A percentile compares a stretch with the other conserved stretches of the same genome.
Evolutionary conservation across 2,113 vertebrate genomes (phyloP).

Genomic region (Camarhynchus parvulus): DNA sequence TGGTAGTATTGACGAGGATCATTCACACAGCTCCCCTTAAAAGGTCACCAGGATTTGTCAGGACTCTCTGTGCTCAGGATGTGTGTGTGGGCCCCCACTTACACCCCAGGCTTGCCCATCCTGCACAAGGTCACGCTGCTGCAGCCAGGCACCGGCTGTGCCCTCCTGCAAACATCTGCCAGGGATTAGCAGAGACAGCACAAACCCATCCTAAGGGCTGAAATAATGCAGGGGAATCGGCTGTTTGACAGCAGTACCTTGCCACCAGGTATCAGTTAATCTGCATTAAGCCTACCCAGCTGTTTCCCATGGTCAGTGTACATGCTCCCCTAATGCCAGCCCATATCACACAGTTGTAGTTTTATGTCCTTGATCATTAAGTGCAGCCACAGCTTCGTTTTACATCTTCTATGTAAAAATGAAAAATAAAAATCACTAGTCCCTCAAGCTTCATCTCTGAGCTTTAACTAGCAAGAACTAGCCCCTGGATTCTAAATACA

Average conservation of each 20-base stretch:
- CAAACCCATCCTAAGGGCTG: not conserved
- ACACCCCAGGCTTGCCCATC: not conserved
- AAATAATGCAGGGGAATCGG: not conserved
- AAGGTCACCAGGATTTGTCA: constrained; percentile 39
- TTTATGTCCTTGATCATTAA: constrained; percentile 17
- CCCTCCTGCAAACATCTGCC: not conserved
- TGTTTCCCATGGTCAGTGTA: not conserved
- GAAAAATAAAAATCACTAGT: not conserved
- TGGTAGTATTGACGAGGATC: constrained; percentile 49
- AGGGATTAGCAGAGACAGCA: not conserved
- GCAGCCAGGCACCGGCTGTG: not conserved
- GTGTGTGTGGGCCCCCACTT: not conserved
- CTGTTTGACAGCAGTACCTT: not conserved
- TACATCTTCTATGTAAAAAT: not conserved
- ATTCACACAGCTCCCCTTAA: constrained; percentile 48
- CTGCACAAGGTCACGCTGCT: not conserved
- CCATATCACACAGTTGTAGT: not conserved
- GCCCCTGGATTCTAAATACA: not conserved
- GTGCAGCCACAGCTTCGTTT: not conserved
- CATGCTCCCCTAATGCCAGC: not conserved
- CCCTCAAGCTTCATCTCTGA: not conserved
- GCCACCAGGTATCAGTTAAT: constrained; percentile 12
- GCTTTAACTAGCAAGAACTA: constrained; percentile 19
- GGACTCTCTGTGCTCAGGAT: not conserved
- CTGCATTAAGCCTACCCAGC: constrained; percentile 19